Base-by-base conservation (phyloP, 2,888 invertebrate genomes). In the Aelia acuminata region DNA sequence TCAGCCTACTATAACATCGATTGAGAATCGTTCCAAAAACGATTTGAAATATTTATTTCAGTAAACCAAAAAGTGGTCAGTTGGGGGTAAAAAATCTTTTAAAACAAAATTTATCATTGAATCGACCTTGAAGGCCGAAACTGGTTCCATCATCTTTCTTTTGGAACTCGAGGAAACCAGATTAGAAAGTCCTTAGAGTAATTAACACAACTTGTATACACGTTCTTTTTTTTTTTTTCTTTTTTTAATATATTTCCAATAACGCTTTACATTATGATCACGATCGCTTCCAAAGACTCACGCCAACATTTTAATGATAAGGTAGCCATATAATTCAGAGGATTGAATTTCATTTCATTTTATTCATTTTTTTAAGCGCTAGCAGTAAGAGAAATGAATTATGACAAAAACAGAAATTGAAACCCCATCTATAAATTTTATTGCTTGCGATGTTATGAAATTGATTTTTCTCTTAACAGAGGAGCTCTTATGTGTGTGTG, bases 71-170 rank as follows among this genome's bases (percentile, higher is more conserved):
- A n/a, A n/a, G n/a, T n/a, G n/a, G n/a, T n/a, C n/a, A n/a, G n/a
- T n/a, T n/a, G n/a, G n/a, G n/a, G n/a, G n/a, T n/a, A n/a, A n/a
- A n/a, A n/a, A n/a, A n/a, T n/a, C n/a, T n/a, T 63, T 4, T 20
- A 80, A 80, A 22, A 8, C 43, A 13, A 80, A 80, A 80, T 80
- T 20, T 80, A 80, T 80, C 13, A n/a, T n/a, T 39, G 13, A 5
- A 43, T 43, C 43, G 43, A 35, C 80, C 43, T 80, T 80, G 80
- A 80, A 80, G 80, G 18, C n/a, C 5, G 43, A 80, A 80, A 80
- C 80, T 43, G 80, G 80, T 80, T 43, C n/a, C 80, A n/a, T 80
- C 31, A 31, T 63, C 31, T 63, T 63, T 31, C 63, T 63, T 63
- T 63, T 31, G 15, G 63, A 31, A 63, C 26, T 31, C 15, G 63